A percentile compares a stretch with the other conserved stretches of the same genome.
Conservation (phyloP, 2,113 vertebrate genomes). For the Cololabis saira region DNA sequence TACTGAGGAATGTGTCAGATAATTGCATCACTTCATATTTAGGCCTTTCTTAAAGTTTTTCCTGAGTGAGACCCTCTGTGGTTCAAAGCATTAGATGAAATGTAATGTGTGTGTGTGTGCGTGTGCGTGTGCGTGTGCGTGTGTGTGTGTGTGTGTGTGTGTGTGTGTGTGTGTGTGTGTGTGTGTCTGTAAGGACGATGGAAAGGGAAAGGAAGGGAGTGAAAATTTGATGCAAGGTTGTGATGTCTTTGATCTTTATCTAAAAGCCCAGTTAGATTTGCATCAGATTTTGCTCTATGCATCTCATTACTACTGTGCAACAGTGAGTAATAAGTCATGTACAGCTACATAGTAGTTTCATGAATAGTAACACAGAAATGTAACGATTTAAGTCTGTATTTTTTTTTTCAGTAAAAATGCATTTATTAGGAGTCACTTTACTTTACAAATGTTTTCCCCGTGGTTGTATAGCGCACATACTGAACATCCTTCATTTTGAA, state of each 20-base stretch:
- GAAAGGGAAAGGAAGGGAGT: neutral
- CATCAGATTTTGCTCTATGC: constrained; percentile 43
- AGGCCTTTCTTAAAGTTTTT: constrained; percentile 43
- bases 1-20: constrained; percentile 64
- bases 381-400: neutral
- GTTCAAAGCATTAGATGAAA: constrained; percentile 13
- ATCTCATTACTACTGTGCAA: constrained; percentile 31
- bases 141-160: neutral
- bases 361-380: neutral
- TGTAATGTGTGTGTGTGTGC: neutral
- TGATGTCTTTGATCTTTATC: constrained; percentile 59
- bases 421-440: too few relatives aligned
- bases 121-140: neutral
- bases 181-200: neutral
- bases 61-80: constrained; percentile 18
- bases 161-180: neutral
- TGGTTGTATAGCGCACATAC: too few relatives aligned
- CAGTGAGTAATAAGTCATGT: constrained; percentile 28
- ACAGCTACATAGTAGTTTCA: constrained; percentile 24
- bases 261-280: constrained; percentile 51
- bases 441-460: too few relatives aligned
- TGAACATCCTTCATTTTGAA: too few relatives aligned
- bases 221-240: constrained; percentile 26
- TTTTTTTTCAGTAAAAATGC: neutral
- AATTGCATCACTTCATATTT: constrained; percentile 72